Conservation (phyloP, 1,140 invertebrate genomes). For the Monochamus saltuarius region DNA sequence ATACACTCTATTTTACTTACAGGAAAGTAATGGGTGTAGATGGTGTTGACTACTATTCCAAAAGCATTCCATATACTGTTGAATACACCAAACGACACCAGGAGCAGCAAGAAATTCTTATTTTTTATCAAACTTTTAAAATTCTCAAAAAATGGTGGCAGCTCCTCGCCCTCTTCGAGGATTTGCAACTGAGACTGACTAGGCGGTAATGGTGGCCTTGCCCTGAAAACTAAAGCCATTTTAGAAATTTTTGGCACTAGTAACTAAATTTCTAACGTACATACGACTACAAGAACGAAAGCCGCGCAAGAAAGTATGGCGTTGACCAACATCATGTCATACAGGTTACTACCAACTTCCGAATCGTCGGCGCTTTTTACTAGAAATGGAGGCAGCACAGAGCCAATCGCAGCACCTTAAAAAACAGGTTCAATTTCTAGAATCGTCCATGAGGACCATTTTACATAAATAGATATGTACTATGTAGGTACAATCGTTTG, state of each 20-base stretch:
- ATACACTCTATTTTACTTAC: slow-evolving; percentile 26
- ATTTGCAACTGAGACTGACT: slow-evolving; percentile 49
- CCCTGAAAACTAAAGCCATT: slow-evolving; percentile 58
- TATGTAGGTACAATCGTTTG: no score
- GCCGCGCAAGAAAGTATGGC: slow-evolving; percentile 52
- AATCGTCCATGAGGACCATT: no score
- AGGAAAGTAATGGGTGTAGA: slow-evolving; percentile 43
- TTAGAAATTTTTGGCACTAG: slow-evolving; percentile 11
- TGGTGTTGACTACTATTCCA: slow-evolving; percentile 35
- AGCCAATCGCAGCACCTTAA: slow-evolving; percentile 49
- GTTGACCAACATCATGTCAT: slow-evolving; percentile 52
- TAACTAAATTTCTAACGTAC: slow-evolving; percentile 55
- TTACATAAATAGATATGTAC: no score
- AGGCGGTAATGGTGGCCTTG: slow-evolving; percentile 60
- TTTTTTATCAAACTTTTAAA: slow-evolving; percentile 32
- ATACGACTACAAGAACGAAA: slow-evolving; percentile 61
- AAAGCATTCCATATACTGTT: slow-evolving; percentile 38
- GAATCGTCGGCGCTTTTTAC: slow-evolving; percentile 51
- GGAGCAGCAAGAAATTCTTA: slow-evolving; percentile 33
- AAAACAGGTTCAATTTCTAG: slow-evolving; percentile 6
- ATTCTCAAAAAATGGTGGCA: slow-evolving; percentile 13
- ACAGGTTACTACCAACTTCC: slow-evolving; percentile 50
- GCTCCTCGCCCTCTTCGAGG: slow-evolving; percentile 2
- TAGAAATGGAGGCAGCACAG: slow-evolving; percentile 51
- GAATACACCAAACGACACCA: slow-evolving; percentile 32